phyloP scores from a whole-genome alignment of 2,888 invertebrate genomes.

The Pyrrhia umbra region DNA sequence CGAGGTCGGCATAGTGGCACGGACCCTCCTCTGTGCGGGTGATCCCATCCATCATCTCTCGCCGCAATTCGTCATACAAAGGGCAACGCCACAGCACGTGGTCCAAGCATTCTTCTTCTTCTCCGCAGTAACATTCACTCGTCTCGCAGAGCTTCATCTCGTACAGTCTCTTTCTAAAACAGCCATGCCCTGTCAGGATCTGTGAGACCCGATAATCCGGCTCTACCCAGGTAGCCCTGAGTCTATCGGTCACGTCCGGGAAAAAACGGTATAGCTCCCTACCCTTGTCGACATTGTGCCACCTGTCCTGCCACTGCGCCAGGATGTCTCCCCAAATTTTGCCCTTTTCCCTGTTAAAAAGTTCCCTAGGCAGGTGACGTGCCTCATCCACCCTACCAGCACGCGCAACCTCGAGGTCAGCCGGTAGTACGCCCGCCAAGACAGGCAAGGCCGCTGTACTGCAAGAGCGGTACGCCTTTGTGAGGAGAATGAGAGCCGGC shows the following conservation, averaged over 20 bases:
- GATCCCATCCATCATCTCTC: conserved; percentile 12
- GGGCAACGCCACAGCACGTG: conserved; percentile 29
- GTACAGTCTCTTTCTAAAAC: too few species aligned
- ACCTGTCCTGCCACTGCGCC: conserved; percentile 47
- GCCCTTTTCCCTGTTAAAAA: background rate
- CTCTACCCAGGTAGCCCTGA: too few species aligned
- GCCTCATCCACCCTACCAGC: conserved; percentile 22
- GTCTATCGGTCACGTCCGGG: too few species aligned
- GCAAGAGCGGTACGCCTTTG: conserved; percentile 39
- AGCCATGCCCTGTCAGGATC: too few species aligned
- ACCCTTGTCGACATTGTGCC: too few species aligned
- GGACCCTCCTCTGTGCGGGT: conserved; percentile 4
- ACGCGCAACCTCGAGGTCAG: conserved; percentile 44
- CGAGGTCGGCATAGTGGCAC: conserved; percentile 15
- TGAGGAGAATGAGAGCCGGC: conserved; percentile 20
- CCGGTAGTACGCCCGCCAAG: conserved; percentile 41
- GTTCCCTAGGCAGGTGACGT: background rate
- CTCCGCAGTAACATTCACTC: too few species aligned
- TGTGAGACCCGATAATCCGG: too few species aligned
- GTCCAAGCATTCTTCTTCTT: conserved; percentile 10
- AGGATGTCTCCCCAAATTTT: background rate
- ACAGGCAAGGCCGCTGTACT: conserved; percentile 37
- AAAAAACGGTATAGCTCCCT: too few species aligned
- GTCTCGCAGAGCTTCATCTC: too few species aligned
- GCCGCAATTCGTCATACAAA: background rate